Conservation (phyloP, 2,113 vertebrate species). For the Uropsilus gracilis region DNA sequence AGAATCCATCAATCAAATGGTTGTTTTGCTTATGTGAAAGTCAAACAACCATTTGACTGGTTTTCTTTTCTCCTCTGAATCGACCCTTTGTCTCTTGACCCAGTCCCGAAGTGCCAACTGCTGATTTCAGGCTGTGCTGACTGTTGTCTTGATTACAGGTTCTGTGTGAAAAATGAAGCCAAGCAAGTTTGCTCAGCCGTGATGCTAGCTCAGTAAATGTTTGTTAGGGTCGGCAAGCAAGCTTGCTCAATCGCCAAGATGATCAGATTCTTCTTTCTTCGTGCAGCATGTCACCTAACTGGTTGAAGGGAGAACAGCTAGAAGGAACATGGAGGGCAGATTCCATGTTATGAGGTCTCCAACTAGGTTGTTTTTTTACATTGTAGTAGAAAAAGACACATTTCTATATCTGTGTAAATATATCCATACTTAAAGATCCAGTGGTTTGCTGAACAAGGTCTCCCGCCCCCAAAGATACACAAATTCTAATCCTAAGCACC, state of each 20-base stretch:
- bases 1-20: constrained; percentile 28
- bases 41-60: constrained; percentile 25
- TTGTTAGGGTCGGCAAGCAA: background rate
- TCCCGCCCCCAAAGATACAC: background rate
- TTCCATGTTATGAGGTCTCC: background rate
- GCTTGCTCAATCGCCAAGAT: background rate
- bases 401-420: background rate
- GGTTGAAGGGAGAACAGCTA: background rate
- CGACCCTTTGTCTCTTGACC: constrained; percentile 58
- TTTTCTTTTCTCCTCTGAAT: constrained; percentile 64
- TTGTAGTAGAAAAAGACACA: background rate
- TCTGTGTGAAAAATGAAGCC: background rate
- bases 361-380: background rate
- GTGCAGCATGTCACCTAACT: background rate
- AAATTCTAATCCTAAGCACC: background rate
- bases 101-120: background rate
- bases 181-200: background rate
- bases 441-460: background rate
- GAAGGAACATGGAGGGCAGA: background rate
- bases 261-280: background rate
- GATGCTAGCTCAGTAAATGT: background rate
- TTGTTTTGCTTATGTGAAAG: constrained; percentile 74
- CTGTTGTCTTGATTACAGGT: background rate
- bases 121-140: background rate
- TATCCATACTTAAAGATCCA: background rate